phyloP scores from a whole-genome alignment of 2,888 invertebrate species.

The Mechanitis mazaeus region DNA sequence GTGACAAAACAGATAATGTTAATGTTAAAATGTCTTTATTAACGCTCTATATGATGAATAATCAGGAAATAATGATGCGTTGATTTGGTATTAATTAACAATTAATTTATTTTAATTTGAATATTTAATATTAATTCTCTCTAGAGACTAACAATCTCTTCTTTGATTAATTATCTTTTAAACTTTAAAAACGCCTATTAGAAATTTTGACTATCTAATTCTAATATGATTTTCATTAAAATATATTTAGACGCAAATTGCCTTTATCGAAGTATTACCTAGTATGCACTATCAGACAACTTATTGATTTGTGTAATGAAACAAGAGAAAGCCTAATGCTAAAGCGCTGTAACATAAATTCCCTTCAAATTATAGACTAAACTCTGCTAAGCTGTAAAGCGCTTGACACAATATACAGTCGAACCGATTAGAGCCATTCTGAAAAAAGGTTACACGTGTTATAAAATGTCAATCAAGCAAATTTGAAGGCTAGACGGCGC shows the following conservation, averaged over 20 bases:
- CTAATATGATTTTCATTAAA: no score
- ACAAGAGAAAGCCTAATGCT: constrained; percentile 2
- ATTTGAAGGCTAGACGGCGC: constrained; percentile 26
- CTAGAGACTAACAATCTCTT: no score
- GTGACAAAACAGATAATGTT: background rate
- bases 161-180: no score
- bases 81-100: no score
- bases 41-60: no score
- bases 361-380: constrained; percentile 4
- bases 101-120: no score
- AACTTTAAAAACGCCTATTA: no score
- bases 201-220: no score
- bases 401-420: constrained; percentile 16
- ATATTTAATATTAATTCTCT: no score
- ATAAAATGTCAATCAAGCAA: constrained; percentile 23
- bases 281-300: background rate
- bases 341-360: constrained; percentile 17
- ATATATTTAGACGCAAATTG: no score
- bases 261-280: background rate
- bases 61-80: no score
- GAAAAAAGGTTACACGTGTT: constrained; percentile 66
- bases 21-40: background rate
- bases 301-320: constrained; percentile 8
- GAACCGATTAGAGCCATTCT: constrained; percentile 33
- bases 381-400: background rate